Conservation (phyloP, 2,888 invertebrate species). For the Sinhomidia bicolor region DNA sequence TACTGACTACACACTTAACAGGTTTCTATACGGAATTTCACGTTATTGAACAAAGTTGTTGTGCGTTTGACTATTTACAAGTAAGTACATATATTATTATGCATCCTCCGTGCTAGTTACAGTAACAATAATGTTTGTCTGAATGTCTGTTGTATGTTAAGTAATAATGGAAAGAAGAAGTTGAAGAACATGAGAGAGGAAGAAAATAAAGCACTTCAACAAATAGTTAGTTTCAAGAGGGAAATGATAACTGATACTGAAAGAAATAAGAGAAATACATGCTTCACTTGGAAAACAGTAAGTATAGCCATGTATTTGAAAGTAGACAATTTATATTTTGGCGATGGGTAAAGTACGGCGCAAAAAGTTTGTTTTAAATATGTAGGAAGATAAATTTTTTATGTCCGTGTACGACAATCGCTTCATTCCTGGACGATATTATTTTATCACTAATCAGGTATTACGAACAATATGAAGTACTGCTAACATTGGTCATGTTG, state of each 20-base stretch:
- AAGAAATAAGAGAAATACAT: no score
- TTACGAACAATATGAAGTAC: slow-evolving; percentile 60
- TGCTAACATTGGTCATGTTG: slow-evolving; percentile 55
- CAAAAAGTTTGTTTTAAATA: not conserved
- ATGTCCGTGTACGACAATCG: not conserved
- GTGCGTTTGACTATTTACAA: no score
- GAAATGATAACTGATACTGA: no score
- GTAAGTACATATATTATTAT: no score
- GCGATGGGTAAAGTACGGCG: not conserved
- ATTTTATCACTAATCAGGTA: slow-evolving; percentile 70
- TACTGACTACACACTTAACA: no score
- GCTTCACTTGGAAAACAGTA: not conserved
- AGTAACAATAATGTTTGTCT: no score
- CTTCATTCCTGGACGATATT: slow-evolving; percentile 20
- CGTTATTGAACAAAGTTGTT: no score
- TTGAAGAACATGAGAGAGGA: not conserved
- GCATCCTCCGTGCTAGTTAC: no score
- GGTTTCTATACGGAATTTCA: no score
- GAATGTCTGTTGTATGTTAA: no score
- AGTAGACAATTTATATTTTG: no score
- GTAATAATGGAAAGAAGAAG: not conserved
- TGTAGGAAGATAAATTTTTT: not conserved
- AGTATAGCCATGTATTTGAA: not conserved
- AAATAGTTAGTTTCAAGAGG: not conserved
- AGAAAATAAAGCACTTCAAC: not conserved